Evolutionary conservation across 2,113 vertebrate genomes (phyloP).

Genomic region (Lycaon pictus): DNA sequence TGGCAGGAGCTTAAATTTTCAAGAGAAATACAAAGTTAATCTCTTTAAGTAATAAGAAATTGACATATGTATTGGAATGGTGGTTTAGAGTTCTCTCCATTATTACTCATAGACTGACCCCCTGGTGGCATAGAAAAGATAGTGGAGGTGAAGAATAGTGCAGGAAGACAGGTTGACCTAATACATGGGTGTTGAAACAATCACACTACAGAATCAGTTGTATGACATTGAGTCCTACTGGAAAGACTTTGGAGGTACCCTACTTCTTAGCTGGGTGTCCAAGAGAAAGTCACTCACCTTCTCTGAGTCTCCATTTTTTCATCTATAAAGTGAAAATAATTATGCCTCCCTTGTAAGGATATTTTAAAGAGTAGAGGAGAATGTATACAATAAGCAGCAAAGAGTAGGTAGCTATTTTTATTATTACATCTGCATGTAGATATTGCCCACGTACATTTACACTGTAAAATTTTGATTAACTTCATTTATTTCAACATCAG

Average conservation of each 20-base stretch:
- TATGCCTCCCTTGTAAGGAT: not conserved
- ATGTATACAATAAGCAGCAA: not conserved
- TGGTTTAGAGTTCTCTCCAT: not conserved
- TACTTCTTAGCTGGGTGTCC: not conserved
- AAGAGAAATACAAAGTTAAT: not conserved
- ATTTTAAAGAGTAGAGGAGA: not conserved
- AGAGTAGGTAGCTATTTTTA: not conserved
- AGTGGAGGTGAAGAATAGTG: not conserved
- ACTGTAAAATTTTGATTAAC: not conserved
- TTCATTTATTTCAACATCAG: conserved; percentile 10
- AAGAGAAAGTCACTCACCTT: not conserved
- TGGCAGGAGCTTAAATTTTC: conserved; percentile 21
- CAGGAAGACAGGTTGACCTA: not conserved
- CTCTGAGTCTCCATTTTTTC: not conserved
- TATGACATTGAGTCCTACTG: not conserved
- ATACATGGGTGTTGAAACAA: not conserved
- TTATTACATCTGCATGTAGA: not conserved
- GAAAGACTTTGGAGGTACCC: not conserved
- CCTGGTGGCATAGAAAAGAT: not conserved
- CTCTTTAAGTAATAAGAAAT: not conserved
- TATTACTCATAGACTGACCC: not conserved
- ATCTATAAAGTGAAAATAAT: conserved; percentile 40
- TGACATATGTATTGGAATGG: not conserved
- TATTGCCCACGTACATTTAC: not conserved
- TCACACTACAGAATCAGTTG: not conserved